Percentiles rank a stretch among this genome's conserved stretches.
phyloP scores from a whole-genome alignment of 2,888 invertebrate species.

The Cotesia congregata region DNA sequence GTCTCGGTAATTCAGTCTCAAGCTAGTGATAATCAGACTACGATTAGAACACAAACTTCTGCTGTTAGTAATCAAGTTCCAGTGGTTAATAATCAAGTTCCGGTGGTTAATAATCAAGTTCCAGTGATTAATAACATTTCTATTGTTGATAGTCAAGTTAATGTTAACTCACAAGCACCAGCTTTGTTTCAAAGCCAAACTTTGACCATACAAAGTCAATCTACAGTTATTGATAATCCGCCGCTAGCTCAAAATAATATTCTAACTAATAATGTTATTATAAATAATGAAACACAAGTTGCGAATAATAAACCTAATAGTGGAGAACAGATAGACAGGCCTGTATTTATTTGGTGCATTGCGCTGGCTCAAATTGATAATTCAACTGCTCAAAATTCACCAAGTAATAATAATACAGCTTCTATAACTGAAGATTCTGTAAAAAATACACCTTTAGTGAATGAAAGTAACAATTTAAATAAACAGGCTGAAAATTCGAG shows the following conservation, averaged over 20 bases:
- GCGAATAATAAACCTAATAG: neutral
- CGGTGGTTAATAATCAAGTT: neutral
- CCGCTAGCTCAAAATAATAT: neutral
- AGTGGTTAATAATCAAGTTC: neutral
- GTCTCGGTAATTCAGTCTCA: neutral
- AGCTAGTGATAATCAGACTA: slow-evolving; percentile 48
- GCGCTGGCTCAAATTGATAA: neutral
- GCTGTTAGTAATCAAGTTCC: neutral
- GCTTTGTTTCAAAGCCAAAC: neutral
- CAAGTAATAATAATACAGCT: neutral
- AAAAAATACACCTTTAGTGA: too few relatives aligned
- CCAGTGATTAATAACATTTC: neutral
- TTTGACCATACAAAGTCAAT: neutral
- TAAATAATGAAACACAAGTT: neutral
- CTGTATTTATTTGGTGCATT: too few relatives aligned
- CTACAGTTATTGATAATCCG: neutral
- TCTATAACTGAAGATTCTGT: neutral
- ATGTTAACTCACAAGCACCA: neutral
- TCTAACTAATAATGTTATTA: neutral
- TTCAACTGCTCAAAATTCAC: neutral
- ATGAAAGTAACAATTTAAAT: too few relatives aligned
- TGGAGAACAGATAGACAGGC: neutral
- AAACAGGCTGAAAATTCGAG: too few relatives aligned
- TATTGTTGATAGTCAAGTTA: neutral
- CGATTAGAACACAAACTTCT: neutral